Conservation (phyloP, 2,797 vertebrate species). For the Myotis vivesi region DNA sequence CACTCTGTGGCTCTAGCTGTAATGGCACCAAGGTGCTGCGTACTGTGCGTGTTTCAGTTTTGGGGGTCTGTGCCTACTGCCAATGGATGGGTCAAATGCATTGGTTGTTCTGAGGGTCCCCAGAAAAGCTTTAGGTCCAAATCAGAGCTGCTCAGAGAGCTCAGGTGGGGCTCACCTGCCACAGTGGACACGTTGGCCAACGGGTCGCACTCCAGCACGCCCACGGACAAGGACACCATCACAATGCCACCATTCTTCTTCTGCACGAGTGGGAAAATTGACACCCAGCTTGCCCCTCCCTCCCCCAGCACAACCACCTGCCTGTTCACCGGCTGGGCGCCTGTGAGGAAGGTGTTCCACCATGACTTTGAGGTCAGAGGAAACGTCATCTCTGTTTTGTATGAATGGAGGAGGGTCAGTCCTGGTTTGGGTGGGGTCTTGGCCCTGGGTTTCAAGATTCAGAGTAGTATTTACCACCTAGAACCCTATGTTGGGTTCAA, state of each 20-base stretch:
- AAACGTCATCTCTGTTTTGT: neutral
- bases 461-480: neutral
- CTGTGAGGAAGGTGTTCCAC: neutral
- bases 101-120: neutral
- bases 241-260: conserved; percentile 90
- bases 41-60: neutral
- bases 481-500: neutral
- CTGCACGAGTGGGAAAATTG: conserved; percentile 82
- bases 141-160: neutral
- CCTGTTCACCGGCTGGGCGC: neutral
- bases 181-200: conserved; percentile 87
- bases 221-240: conserved; percentile 91
- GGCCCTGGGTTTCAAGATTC: neutral
- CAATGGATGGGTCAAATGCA: neutral
- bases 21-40: neutral
- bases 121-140: neutral
- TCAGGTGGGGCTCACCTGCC: conserved; percentile 85
- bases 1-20: neutral
- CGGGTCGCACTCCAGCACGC: conserved; percentile 86
- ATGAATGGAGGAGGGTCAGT: neutral
- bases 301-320: neutral
- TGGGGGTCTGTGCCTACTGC: neutral
- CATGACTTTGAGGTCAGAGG: neutral
- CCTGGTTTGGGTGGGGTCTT: conserved; percentile 35
- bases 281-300: neutral